phyloP scores from a whole-genome alignment of 2,888 invertebrate genomes.

The Pyralis farinalis region DNA sequence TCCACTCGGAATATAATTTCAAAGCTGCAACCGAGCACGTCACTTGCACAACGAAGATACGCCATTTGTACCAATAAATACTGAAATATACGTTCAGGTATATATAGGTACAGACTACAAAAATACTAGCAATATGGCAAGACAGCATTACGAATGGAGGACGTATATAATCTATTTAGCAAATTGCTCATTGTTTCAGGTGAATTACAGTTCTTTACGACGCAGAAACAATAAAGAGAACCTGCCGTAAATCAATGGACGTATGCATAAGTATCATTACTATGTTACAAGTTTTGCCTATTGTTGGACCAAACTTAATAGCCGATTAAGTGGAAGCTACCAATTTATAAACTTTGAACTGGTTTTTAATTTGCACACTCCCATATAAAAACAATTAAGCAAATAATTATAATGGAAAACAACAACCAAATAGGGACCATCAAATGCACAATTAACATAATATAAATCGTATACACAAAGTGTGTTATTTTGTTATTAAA shows the following conservation, averaged over 20 bases:
- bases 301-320: slow-evolving; percentile 58
- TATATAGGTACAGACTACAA: slow-evolving; percentile 51
- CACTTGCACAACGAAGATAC: slow-evolving; percentile 11
- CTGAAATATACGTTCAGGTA: slow-evolving; percentile 29
- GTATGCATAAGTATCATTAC: slow-evolving; percentile 54
- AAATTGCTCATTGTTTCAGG: slow-evolving; percentile 77
- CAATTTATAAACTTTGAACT: slow-evolving; percentile 29
- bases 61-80: slow-evolving; percentile 18
- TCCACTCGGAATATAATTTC: slow-evolving; percentile 4
- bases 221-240: slow-evolving; percentile 73
- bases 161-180: slow-evolving; percentile 75
- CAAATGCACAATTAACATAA: slow-evolving; percentile 56
- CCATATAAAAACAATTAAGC: slow-evolving; percentile 40
- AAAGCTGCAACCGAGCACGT: slow-evolving; percentile 2
- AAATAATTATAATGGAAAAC: slow-evolving; percentile 44
- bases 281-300: slow-evolving; percentile 57
- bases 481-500: slow-evolving; percentile 33
- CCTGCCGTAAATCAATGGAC: slow-evolving; percentile 69
- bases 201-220: slow-evolving; percentile 74
- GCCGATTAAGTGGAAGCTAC: slow-evolving; percentile 37
- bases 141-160: slow-evolving; percentile 76
- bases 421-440: slow-evolving; percentile 24
- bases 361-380: slow-evolving; percentile 52
- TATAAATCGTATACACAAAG: slow-evolving; percentile 70
- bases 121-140: slow-evolving; percentile 76